Conservation (phyloP, 2,113 vertebrate genomes). For the Mesembrinibis cayennensis region DNA sequence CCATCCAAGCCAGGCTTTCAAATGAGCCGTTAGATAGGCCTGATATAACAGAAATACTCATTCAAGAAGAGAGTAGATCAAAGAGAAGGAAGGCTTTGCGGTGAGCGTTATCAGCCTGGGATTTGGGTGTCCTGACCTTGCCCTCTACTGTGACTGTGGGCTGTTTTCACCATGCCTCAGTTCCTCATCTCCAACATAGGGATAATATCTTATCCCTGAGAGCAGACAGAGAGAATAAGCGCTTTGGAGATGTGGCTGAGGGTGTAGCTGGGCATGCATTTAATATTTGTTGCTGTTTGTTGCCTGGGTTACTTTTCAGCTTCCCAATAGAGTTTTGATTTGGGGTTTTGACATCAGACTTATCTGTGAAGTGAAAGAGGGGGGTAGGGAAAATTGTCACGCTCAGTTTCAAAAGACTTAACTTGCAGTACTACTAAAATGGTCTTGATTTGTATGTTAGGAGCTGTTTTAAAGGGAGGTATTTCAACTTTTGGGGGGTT, state of each 20-base stretch:
- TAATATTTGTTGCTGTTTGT: not conserved
- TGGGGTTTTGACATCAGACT: not conserved
- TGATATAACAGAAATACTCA: not conserved
- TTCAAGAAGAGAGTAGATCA: not conserved
- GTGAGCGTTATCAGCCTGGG: not conserved
- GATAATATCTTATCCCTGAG: not conserved
- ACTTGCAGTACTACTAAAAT: not conserved
- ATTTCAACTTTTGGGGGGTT: not conserved
- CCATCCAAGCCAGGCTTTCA: not conserved
- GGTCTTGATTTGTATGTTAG: not conserved
- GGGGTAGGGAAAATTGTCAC: not conserved
- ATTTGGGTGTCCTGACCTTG: not conserved
- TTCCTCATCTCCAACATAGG: not conserved
- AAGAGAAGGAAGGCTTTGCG: not conserved
- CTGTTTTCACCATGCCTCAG: not conserved
- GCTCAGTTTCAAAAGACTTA: not conserved
- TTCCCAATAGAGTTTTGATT: not conserved
- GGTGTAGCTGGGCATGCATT: not conserved
- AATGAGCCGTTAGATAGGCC: not conserved
- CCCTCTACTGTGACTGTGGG: not conserved
- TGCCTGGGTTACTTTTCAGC: conserved; percentile 24
- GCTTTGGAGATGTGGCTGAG: not conserved
- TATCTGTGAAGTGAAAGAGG: not conserved
- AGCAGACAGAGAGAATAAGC: not conserved
- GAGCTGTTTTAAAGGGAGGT: not conserved